Percentiles rank a stretch among this genome's conserved stretches.
phyloP scores from a whole-genome alignment of 2,113 vertebrate species.

The Periophthalmodon schlosseri region DNA sequence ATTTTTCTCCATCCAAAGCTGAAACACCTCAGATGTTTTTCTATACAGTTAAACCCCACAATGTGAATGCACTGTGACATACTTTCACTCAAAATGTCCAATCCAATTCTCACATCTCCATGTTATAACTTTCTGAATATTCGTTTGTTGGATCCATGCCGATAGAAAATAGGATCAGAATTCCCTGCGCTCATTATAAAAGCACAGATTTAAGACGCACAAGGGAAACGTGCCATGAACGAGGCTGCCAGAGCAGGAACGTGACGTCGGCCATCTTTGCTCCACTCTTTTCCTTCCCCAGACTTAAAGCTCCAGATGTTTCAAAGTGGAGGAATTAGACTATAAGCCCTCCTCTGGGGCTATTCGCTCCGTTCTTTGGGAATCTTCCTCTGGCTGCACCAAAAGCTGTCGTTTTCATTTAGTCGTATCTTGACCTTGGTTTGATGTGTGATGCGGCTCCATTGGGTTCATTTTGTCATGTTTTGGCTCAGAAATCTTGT shows the following conservation, averaged over 20 bases:
- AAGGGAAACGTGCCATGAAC: background rate
- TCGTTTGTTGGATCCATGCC: background rate
- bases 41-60: background rate
- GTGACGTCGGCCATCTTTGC: background rate
- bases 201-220: background rate
- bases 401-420: background rate
- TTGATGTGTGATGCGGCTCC: background rate
- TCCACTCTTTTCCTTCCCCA: background rate
- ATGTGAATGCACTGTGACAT: background rate
- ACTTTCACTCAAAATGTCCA: background rate
- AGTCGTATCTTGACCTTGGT: background rate
- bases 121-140: background rate
- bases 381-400: background rate
- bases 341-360: constrained; percentile 13
- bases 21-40: background rate
- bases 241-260: background rate
- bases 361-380: background rate
- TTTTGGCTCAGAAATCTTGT: constrained; percentile 1
- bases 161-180: background rate
- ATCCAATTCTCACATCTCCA: background rate
- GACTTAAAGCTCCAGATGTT: constrained; percentile 5
- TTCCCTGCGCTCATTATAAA: background rate
- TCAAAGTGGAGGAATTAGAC: constrained; percentile 11
- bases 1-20: background rate
- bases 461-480: background rate